Percentiles rank a stretch among this genome's conserved stretches.
These are phyloP conservation scores for Corythaeola cristata DNA, from an alignment of 2,113 vertebrate genomes.

Conservation along the genomic window DNA sequence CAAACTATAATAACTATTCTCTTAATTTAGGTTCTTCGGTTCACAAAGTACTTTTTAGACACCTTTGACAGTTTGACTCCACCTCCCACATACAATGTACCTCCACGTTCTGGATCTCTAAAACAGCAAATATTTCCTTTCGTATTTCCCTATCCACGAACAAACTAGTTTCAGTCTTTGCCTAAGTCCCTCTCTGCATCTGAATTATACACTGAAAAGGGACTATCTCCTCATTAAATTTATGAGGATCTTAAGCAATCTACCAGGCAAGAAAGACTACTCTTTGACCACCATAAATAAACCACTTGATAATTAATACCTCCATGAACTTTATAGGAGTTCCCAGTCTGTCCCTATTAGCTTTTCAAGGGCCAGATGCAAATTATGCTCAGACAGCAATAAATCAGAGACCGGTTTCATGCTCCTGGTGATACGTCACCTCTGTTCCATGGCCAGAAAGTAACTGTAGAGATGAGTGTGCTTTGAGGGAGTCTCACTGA, in stretches of 20 bases:
- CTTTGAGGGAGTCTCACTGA: neutral
- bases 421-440: neutral
- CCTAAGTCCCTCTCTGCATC: neutral
- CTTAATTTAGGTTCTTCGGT: neutral
- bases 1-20: neutral
- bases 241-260: neutral
- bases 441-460: neutral
- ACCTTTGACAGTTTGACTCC: neutral
- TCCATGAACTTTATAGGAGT: neutral
- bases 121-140: neutral
- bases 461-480: neutral
- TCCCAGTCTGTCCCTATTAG: neutral
- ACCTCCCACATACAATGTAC: neutral
- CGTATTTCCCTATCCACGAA: rapidly evolving
- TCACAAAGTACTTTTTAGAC: neutral
- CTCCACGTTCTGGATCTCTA: neutral
- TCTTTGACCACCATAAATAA: neutral
- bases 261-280: neutral
- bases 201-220: neutral
- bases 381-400: neutral
- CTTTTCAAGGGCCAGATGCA: neutral
- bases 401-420: neutral
- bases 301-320: neutral
- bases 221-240: neutral
- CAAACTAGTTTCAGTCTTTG: neutral